Evolutionary conservation across 2,888 invertebrate genomes (phyloP).

Genomic region (Hirtodrosophila confusa): DNA sequence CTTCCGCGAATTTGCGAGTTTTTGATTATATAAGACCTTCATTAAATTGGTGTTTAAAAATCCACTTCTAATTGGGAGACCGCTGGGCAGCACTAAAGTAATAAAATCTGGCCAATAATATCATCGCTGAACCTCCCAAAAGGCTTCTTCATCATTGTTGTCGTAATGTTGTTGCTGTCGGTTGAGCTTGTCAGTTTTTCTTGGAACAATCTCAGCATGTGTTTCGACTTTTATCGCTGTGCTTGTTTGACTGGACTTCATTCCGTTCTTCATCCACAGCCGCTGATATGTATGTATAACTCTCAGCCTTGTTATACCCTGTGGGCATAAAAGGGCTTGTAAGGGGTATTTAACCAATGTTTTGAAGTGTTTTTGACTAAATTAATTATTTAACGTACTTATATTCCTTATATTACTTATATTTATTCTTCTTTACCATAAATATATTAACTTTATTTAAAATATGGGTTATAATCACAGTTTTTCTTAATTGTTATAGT

Average conservation of each 20-base stretch:
- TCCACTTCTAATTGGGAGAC: background rate
- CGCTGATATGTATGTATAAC: background rate
- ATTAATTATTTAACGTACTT: too few relatives aligned
- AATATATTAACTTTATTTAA: too few relatives aligned
- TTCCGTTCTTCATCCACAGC: slow-evolving; percentile 8
- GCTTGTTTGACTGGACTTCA: background rate
- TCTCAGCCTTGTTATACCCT: too few relatives aligned
- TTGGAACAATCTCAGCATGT: slow-evolving; percentile 50
- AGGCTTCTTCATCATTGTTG: background rate
- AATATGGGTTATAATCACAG: too few relatives aligned
- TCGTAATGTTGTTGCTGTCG: background rate
- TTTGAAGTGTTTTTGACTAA: too few relatives aligned
- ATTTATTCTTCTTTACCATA: too few relatives aligned
- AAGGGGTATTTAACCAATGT: too few relatives aligned
- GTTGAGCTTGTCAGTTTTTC: slow-evolving; percentile 19
- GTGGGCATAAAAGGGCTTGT: too few relatives aligned
- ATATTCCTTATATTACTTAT: too few relatives aligned
- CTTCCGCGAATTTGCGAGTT: background rate
- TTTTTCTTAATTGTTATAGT: too few relatives aligned
- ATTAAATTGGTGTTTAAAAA: background rate
- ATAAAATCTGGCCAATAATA: background rate
- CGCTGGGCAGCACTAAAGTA: background rate
- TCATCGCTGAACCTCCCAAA: background rate
- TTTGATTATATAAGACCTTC: background rate
- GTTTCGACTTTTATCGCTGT: slow-evolving; percentile 27